Evolutionary conservation across 2,113 vertebrate species (phyloP).

Genomic region (Eptesicus fuscus): DNA sequence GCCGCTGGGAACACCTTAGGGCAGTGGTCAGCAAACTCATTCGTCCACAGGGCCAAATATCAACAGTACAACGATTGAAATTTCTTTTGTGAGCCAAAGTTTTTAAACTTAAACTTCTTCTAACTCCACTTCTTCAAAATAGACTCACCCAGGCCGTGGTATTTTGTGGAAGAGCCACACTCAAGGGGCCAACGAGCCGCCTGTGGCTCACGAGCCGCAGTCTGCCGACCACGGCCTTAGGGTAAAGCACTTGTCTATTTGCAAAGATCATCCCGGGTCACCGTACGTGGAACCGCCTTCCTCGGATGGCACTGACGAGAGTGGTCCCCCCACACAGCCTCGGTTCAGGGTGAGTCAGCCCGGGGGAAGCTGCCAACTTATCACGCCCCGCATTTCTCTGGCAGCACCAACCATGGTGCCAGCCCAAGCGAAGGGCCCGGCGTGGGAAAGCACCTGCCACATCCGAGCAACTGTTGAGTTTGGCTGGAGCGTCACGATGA

Average conservation of each 20-base stretch:
- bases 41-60: too few species aligned
- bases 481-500: background rate
- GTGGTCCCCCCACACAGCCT: background rate
- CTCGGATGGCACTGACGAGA: background rate
- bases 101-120: too few species aligned
- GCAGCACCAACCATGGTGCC: background rate
- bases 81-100: too few species aligned
- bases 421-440: background rate
- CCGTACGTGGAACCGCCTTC: accelerated
- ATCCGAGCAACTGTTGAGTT: background rate
- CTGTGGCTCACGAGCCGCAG: too few species aligned
- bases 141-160: too few species aligned
- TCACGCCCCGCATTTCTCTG: background rate
- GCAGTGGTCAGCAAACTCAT: background rate
- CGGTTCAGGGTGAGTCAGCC: background rate
- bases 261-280: background rate
- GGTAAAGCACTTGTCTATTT: background rate
- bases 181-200: too few species aligned
- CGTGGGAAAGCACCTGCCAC: background rate
- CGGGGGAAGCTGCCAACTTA: background rate
- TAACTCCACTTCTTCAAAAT: too few species aligned
- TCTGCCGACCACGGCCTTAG: too few species aligned
- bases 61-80: too few species aligned
- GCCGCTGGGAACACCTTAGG: background rate
- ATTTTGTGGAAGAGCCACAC: too few species aligned